phyloP scores from a whole-genome alignment of 2,888 invertebrate species.

The Ormia ochracea region DNA sequence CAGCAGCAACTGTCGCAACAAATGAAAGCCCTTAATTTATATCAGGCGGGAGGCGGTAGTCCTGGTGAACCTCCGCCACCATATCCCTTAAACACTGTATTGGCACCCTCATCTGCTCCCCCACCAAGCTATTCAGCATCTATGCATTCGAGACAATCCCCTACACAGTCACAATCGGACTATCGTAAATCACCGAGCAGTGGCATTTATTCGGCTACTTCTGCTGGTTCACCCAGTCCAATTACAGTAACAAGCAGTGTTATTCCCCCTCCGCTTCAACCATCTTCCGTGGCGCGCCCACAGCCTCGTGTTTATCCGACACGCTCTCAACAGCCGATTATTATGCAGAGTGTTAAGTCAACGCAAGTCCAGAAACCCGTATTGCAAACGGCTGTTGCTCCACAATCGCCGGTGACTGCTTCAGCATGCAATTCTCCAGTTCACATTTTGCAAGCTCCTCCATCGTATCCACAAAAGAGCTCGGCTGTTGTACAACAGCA shows the following conservation, averaged over 20 bases:
- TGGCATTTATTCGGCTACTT: slow-evolving; percentile 90
- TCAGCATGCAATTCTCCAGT: slow-evolving; percentile 77
- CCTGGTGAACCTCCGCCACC: slow-evolving; percentile 86
- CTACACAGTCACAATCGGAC: slow-evolving; percentile 86
- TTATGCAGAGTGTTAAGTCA: slow-evolving; percentile 97
- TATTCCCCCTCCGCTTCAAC: slow-evolving; percentile 79
- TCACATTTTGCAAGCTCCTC: slow-evolving; percentile 81
- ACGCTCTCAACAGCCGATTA: slow-evolving; percentile 93
- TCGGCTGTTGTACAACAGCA: slow-evolving; percentile 69
- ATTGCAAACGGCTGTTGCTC: slow-evolving; percentile 96
- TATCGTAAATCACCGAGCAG: slow-evolving; percentile 91
- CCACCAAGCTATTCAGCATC: slow-evolving; percentile 91
- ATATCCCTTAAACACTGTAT: slow-evolving; percentile 81
- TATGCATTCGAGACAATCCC: slow-evolving; percentile 91
- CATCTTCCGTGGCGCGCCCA: slow-evolving; percentile 79
- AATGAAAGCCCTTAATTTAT: slow-evolving; percentile 89
- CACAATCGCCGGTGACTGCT: slow-evolving; percentile 85
- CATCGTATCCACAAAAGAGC: slow-evolving; percentile 87
- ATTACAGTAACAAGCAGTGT: slow-evolving; percentile 82
- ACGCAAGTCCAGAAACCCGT: slow-evolving; percentile 97
- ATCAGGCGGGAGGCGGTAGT: slow-evolving; percentile 81
- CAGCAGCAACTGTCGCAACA: slow-evolving; percentile 93
- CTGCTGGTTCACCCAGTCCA: slow-evolving; percentile 90
- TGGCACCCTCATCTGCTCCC: slow-evolving; percentile 71
- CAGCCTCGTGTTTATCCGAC: slow-evolving; percentile 92